These are phyloP conservation scores for Balaeniceps rex DNA, from an alignment of 2,113 vertebrate genomes.

Conservation along the genomic window DNA sequence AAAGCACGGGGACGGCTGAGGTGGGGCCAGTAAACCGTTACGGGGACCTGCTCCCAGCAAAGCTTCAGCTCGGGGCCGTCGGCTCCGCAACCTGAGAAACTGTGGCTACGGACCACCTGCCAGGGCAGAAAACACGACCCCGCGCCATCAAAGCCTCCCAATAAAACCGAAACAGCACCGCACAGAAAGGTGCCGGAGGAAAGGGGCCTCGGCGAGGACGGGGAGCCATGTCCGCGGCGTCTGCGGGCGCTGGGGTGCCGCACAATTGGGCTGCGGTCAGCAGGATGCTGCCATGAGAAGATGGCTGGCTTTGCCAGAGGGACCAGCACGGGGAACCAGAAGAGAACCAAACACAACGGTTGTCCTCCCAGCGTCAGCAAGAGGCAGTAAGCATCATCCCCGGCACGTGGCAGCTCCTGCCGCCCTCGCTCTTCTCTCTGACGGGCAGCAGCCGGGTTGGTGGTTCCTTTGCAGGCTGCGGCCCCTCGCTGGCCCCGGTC, in stretches of 20 bases:
- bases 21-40: background rate
- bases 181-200: background rate
- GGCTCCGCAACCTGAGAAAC: background rate
- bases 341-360: background rate
- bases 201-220: fast-evolving
- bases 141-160: background rate
- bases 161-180: background rate
- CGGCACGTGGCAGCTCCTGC: background rate
- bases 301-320: background rate
- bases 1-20: background rate
- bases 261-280: background rate
- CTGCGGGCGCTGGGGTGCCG: background rate
- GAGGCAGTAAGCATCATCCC: background rate
- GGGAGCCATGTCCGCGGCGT: background rate
- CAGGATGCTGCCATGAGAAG: background rate
- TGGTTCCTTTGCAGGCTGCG: fast-evolving
- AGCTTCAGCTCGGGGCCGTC: background rate
- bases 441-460: background rate
- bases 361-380: background rate
- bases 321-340: background rate
- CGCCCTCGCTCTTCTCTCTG: background rate
- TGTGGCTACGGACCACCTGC: background rate
- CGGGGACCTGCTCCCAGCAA: background rate
- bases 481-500: background rate
- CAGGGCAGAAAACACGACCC: background rate